These are phyloP conservation scores for Eubucco bourcierii DNA, from an alignment of 2,113 vertebrate species.

Conservation along the genomic window DNA sequence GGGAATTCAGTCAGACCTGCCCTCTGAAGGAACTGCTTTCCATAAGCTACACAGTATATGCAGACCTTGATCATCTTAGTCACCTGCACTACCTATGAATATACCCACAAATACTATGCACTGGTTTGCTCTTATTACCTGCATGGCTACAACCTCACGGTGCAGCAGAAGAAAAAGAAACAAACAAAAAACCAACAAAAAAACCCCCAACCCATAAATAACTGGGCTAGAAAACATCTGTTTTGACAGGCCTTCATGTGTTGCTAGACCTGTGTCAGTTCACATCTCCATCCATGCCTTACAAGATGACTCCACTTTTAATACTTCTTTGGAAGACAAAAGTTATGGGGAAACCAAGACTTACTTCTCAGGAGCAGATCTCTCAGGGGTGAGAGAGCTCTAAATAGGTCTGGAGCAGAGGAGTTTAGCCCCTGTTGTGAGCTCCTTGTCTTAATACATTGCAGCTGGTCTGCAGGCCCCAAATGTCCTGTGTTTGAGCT, in stretches of 20 bases:
- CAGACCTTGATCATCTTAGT: neutral
- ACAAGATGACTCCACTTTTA: neutral
- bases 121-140: neutral
- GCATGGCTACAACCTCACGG: neutral
- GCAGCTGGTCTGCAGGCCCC: neutral
- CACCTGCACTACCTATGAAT: neutral
- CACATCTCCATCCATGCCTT: neutral
- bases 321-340: neutral
- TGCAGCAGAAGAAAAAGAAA: neutral
- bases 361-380: neutral
- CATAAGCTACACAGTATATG: neutral
- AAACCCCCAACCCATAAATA: neutral
- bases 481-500: neutral
- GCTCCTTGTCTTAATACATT: rapidly evolving
- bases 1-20: neutral
- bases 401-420: neutral
- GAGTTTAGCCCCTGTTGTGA: neutral
- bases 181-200: neutral
- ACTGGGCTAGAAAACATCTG: neutral
- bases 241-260: neutral
- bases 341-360: neutral
- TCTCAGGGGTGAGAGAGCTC: rapidly evolving
- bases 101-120: neutral
- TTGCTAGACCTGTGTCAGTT: neutral
- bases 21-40: neutral